phyloP scores from a whole-genome alignment of 2,797 vertebrate genomes.

The Astyanax mexicanus region DNA sequence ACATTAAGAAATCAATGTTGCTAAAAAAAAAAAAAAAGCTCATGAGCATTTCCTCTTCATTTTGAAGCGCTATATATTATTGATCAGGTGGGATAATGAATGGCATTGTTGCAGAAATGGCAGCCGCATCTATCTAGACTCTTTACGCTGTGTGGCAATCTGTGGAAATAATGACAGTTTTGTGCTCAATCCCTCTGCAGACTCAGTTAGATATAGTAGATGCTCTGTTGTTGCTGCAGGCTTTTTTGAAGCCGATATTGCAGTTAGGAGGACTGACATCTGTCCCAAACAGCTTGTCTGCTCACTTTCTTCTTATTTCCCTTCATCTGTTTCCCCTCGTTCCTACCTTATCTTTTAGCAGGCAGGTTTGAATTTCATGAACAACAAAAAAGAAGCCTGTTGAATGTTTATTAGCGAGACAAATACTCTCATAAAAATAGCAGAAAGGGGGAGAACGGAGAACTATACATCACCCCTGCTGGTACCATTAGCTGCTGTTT shows the following conservation, averaged over 20 bases:
- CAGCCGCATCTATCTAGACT: background rate
- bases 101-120: background rate
- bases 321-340: slow-evolving; percentile 18
- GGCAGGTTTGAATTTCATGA: slow-evolving; percentile 41
- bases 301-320: slow-evolving; percentile 17
- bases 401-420: slow-evolving; percentile 45
- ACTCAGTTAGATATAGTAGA: slow-evolving; percentile 5
- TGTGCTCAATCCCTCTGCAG: slow-evolving; percentile 2
- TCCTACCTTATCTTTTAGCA: slow-evolving; percentile 28
- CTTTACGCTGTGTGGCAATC: background rate
- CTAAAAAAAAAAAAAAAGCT: background rate
- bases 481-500: slow-evolving; percentile 11
- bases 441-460: slow-evolving; percentile 10
- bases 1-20: background rate
- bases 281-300: slow-evolving; percentile 38
- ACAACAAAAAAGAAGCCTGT: slow-evolving; percentile 30
- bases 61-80: background rate
- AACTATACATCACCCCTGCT: background rate
- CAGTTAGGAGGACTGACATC: slow-evolving; percentile 27
- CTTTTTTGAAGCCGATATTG: slow-evolving; percentile 25
- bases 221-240: slow-evolving; percentile 14
- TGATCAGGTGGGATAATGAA: background rate
- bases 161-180: slow-evolving; percentile 12
- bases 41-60: background rate
- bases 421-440: slow-evolving; percentile 40